These are phyloP conservation scores for Scaptomyza montana DNA, from an alignment of 1,140 invertebrate species.

Conservation along the genomic window DNA sequence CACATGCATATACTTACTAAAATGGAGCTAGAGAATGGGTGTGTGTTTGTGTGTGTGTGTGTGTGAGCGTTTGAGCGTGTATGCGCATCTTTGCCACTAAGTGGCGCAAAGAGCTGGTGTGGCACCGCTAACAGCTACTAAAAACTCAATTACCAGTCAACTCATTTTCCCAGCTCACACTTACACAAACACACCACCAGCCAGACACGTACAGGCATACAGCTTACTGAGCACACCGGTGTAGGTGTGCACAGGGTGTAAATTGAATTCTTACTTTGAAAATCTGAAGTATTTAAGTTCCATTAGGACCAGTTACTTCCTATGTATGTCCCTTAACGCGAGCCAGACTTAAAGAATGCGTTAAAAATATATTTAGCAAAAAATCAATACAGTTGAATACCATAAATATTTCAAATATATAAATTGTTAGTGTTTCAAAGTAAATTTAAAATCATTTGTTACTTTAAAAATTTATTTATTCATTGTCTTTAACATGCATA, in stretches of 20 bases:
- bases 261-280: conserved; percentile 42
- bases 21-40: neutral
- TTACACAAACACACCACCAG: conserved; percentile 1
- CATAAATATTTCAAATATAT: no score
- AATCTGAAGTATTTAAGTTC: conserved; percentile 31
- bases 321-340: neutral
- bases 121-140: conserved; percentile 75
- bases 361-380: neutral
- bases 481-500: no score
- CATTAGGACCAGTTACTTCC: conserved; percentile 11
- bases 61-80: conserved; percentile 25
- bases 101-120: conserved; percentile 69
- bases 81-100: conserved; percentile 65
- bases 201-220: neutral
- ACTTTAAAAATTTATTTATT: no score
- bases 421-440: no score
- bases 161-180: conserved; percentile 35
- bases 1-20: neutral
- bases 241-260: conserved; percentile 14
- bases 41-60: conserved; percentile 5
- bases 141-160: conserved; percentile 75
- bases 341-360: neutral
- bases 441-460: no score
- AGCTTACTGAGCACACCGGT: neutral
- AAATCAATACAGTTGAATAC: neutral